Conservation (phyloP, 2,888 invertebrate species). For the Xestia sexstrigata region DNA sequence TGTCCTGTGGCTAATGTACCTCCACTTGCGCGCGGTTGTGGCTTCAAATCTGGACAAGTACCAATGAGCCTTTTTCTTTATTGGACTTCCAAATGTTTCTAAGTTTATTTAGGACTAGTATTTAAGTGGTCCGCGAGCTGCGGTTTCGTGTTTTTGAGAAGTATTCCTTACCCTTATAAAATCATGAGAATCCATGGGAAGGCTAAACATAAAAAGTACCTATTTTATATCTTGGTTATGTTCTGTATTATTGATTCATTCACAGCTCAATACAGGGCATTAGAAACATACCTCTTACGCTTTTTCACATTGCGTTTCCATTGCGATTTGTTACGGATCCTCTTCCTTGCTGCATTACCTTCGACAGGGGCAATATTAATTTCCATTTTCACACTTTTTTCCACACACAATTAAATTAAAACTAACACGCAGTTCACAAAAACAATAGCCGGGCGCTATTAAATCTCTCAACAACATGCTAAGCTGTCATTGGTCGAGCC, state of each 20-base stretch:
- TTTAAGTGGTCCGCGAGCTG: no score
- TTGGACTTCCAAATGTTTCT: no score
- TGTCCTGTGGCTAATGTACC: no score
- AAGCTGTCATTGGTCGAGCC: slow-evolving; percentile 45
- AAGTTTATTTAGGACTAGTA: no score
- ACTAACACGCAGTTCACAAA: not conserved
- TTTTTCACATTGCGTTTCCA: slow-evolving; percentile 8
- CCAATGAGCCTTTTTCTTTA: no score
- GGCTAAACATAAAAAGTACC: slow-evolving; percentile 17
- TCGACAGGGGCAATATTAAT: slow-evolving; percentile 14
- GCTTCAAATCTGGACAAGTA: no score
- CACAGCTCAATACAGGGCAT: slow-evolving; percentile 12
- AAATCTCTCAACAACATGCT: slow-evolving; percentile 1
- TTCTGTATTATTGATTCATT: slow-evolving; percentile 20
- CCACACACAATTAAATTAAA: slow-evolving; percentile 9
- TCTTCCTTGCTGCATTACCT: slow-evolving; percentile 11
- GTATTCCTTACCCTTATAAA: no score
- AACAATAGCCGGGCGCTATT: slow-evolving; percentile 5
- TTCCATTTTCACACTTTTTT: slow-evolving; percentile 19
- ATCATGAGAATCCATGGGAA: no score
- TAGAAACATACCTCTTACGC: slow-evolving; percentile 14
- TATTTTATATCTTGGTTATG: slow-evolving; percentile 14
- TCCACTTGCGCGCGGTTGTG: no score
- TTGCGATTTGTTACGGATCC: slow-evolving; percentile 5
- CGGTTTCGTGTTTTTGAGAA: no score